Conservation (phyloP, 30 jellyfish, hydroid and myxozoan species). For the Nemopilema nomurai region DNA sequence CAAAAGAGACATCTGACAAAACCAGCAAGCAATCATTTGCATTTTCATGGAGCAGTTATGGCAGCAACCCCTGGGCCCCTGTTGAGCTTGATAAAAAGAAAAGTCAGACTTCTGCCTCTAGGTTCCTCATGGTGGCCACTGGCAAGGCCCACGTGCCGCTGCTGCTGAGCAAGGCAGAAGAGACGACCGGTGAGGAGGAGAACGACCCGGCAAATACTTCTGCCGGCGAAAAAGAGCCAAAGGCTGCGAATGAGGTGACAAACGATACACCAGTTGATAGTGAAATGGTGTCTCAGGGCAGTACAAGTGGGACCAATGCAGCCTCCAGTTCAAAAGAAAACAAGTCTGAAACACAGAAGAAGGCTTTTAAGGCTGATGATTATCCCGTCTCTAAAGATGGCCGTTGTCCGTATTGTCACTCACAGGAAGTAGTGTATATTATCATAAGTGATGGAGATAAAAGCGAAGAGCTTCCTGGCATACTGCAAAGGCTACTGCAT, state of each 20-base stretch:
- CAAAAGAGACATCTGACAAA: not conserved
- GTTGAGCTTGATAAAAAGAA: conserved; percentile 21
- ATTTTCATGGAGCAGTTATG: conserved; percentile 53
- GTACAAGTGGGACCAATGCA: not conserved
- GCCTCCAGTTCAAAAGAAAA: not conserved
- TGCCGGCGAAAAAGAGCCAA: not conserved
- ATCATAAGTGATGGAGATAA: conserved; percentile 48
- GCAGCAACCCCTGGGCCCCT: conserved; percentile 65
- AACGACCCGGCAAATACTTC: not conserved
- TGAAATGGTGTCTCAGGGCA: not conserved
- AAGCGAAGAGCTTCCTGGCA: conserved; percentile 58
- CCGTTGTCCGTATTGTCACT: conserved; percentile 85
- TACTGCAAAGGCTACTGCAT: conserved; percentile 50
- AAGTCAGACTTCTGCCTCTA: conserved; percentile 3
- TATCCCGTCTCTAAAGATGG: conserved; percentile 94
- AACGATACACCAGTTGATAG: not conserved
- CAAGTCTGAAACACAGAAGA: conserved; percentile 8
- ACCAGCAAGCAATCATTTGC: conserved; percentile 18
- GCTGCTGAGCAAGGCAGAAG: not conserved
- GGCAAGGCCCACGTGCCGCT: conserved; percentile 24
- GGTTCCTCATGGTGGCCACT: conserved; percentile 15
- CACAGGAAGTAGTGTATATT: conserved; percentile 87
- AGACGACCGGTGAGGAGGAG: not conserved
- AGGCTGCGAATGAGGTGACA: not conserved
- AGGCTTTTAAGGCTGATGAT: conserved; percentile 67